A percentile compares a stretch with the other conserved stretches of the same genome.
Conservation (phyloP, 1,140 invertebrate genomes). For the Nixonia krombeini region DNA sequence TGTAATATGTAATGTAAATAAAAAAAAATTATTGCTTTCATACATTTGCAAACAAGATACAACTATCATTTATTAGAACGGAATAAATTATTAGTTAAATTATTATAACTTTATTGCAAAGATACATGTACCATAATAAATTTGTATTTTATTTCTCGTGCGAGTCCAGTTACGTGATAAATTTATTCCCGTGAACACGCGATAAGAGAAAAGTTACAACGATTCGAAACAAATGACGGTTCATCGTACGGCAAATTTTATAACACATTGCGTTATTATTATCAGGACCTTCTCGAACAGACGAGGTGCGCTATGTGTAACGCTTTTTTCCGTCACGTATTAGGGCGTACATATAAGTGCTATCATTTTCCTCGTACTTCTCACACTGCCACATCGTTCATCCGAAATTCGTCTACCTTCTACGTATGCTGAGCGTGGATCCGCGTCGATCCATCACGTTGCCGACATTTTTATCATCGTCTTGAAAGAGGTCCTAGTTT, state of each 20-base stretch:
- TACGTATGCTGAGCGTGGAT: constrained; percentile 54
- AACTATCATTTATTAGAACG: no score
- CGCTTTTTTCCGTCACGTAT: constrained; percentile 3
- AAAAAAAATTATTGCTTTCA: no score
- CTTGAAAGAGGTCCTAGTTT: constrained; percentile 3
- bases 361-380: background rate
- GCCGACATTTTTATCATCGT: constrained; percentile 10
- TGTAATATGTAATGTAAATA: no score
- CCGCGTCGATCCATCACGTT: constrained; percentile 51
- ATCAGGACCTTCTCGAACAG: background rate
- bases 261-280: constrained; percentile 5
- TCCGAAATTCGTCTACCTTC: constrained; percentile 15
- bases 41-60: no score
- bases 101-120: no score
- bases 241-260: background rate
- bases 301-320: background rate
- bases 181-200: no score
- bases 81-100: no score
- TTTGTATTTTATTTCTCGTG: no score
- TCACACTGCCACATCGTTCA: constrained; percentile 1
- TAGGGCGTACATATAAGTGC: constrained; percentile 2
- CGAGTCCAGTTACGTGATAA: no score
- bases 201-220: no score
- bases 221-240: background rate
- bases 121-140: no score